Base-by-base conservation (phyloP, 2,113 vertebrate genomes). In the Ophthalmolycus amberensis region DNA sequence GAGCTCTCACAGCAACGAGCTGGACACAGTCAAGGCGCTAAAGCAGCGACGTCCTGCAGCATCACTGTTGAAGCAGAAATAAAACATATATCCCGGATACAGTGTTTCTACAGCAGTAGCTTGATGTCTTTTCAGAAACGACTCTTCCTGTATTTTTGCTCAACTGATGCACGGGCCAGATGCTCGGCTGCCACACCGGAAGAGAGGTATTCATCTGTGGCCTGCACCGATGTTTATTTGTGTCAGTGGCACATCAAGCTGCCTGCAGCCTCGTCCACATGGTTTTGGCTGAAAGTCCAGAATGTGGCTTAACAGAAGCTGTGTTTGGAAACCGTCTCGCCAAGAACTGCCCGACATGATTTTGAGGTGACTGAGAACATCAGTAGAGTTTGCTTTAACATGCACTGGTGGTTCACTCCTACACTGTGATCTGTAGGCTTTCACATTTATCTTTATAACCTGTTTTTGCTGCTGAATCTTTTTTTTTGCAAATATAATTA, bases 11-110 rank as follows among this genome's bases (percentile, higher is more conserved):
- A 75, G 93, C 88, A 92, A 87, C 91, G 92, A 93, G 83, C 82
- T 94, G 90, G 93, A 95, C 94, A 95, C 87, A 95, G 90, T 94
- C 93, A 83, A 69, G 92, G 60, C 75, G 82, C 71, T 56, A 64
- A 71, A 62, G 85, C 72, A 77, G 74, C 78, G 25, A 42, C n/a
- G 54, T 89, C 66, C 72, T 77, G 85, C 71, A 79, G 66, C 77
- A 75, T 80, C 83, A 71, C 71, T 44, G 8, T 62, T 75, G 9
- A 72, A 60, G 8, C 58, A 32, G 4, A 27, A 52, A 67, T 62
- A 65, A 65, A 77, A 83, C 44, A 77, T 50, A 37, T 34, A 54
- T n/a, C 32, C 62, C 6, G 52, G 84, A 59, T 27, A 22, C 42
- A 10, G 34, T 68, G 16, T 83, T 86, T 79, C 58, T 79, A 4